Evolutionary conservation across 2,113 vertebrate genomes (phyloP).

Genomic region (Parotia lawesii): DNA sequence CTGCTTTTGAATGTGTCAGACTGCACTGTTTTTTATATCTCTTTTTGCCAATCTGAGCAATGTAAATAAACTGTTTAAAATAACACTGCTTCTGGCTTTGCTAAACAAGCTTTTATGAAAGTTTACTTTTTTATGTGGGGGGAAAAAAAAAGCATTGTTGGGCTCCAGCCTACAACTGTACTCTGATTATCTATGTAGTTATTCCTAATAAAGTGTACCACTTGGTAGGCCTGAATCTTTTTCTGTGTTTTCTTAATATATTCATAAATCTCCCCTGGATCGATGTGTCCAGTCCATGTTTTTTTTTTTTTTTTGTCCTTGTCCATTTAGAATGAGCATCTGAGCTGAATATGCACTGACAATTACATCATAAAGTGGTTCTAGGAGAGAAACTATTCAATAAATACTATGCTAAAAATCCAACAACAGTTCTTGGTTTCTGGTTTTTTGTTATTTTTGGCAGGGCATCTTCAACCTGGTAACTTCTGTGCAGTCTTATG

Average conservation of each 20-base stretch:
- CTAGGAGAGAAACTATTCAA: neutral
- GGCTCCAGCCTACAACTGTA: neutral
- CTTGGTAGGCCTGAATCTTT: neutral
- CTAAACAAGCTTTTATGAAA: neutral
- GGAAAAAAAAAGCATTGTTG: neutral
- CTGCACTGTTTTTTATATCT: conserved; percentile 54
- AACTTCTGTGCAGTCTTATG: neutral
- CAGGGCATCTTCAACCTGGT: neutral
- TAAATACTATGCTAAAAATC: neutral
- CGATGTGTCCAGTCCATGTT: neutral
- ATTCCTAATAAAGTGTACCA: neutral
- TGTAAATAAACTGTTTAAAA: conserved; percentile 77
- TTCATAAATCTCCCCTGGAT: neutral
- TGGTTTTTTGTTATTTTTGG: neutral
- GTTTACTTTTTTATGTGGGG: neutral
- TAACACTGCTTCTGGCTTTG: conserved; percentile 18
- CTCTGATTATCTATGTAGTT: neutral
- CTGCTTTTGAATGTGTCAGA: conserved; percentile 38
- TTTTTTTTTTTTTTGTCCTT: neutral
- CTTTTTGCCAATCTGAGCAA: conserved; percentile 31
- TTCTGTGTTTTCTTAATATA: neutral
- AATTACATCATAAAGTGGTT: neutral
- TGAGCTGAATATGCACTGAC: neutral
- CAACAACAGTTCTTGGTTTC: neutral
- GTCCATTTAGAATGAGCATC: neutral